phyloP scores from a whole-genome alignment of 2,888 invertebrate genomes.

The Molorchus minor region DNA sequence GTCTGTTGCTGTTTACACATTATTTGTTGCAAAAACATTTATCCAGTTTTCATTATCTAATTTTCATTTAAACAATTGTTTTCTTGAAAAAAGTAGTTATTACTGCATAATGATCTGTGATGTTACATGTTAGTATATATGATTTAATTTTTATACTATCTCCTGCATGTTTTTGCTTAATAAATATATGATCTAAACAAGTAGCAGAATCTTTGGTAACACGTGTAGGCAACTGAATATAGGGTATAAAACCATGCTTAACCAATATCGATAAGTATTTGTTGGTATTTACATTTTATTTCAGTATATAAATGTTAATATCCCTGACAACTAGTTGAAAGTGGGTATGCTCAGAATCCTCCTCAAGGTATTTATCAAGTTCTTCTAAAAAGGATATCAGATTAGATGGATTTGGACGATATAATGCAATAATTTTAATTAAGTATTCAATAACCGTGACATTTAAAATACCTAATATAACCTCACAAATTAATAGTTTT shows the following conservation, averaged over 20 bases:
- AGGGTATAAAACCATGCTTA: background rate
- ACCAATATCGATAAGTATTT: background rate
- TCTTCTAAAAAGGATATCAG: no score
- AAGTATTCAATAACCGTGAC: no score
- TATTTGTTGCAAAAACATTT: no score
- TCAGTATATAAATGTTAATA: background rate
- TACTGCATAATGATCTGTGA: background rate
- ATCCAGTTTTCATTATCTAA: no score
- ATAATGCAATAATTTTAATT: no score
- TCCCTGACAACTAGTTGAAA: constrained; percentile 1
- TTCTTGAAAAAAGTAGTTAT: no score
- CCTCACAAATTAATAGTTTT: background rate
- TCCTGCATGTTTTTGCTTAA: background rate
- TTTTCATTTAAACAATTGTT: no score
- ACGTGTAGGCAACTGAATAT: background rate
- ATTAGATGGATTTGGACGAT: no score
- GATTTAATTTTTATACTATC: background rate
- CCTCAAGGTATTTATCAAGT: no score
- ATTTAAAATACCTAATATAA: no score
- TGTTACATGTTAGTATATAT: background rate
- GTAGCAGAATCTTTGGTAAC: background rate
- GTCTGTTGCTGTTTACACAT: no score
- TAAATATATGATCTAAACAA: background rate
- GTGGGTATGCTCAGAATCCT: no score
- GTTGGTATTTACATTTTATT: background rate